Conservation (phyloP, 2,888 invertebrate species). For the Mesorhabditis belari region DNA sequence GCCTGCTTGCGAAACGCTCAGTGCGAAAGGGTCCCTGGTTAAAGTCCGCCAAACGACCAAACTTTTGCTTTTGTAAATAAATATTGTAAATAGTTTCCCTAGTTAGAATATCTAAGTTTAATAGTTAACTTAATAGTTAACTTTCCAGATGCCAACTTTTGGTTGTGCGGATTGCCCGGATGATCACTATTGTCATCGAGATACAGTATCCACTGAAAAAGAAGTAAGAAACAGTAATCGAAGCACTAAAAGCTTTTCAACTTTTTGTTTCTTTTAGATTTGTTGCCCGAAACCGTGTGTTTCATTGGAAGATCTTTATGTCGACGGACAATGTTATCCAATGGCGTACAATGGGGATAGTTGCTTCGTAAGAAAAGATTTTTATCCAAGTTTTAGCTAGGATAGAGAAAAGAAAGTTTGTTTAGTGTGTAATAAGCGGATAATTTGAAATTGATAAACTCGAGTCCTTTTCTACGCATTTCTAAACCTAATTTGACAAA, state of each 20-base stretch:
- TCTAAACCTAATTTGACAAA: no score
- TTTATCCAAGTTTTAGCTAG: neutral
- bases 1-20: no score
- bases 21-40: no score
- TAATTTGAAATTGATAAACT: no score
- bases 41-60: no score
- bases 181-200: conserved; percentile 47
- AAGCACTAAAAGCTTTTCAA: no score
- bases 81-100: conserved; percentile 46
- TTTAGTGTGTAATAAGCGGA: no score
- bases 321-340: conserved; percentile 46
- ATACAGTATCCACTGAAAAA: conserved; percentile 39
- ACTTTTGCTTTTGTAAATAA: no score
- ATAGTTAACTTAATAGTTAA: conserved; percentile 7
- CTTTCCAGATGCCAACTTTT: conserved; percentile 5
- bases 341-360: conserved; percentile 44
- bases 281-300: conserved; percentile 50
- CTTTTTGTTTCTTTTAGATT: no score
- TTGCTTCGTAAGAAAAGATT: conserved; percentile 24
- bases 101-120: conserved; percentile 41
- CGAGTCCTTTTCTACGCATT: no score
- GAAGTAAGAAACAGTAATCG: conserved; percentile 14
- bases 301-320: conserved; percentile 47
- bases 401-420: no score
- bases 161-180: conserved; percentile 37